phyloP scores from a whole-genome alignment of 1,140 invertebrate species.

The Apis dorsata region DNA sequence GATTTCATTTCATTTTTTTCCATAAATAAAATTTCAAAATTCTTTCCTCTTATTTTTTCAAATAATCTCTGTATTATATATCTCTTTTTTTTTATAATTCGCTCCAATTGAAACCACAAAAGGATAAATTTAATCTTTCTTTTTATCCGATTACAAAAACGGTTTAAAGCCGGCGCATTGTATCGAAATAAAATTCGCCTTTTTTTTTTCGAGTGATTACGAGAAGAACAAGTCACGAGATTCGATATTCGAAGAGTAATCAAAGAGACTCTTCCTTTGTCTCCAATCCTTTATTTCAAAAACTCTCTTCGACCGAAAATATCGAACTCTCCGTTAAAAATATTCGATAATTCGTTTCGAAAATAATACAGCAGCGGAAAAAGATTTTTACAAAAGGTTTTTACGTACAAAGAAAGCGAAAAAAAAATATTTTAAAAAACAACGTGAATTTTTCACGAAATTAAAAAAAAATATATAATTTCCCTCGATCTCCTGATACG shows the following conservation, averaged over 20 bases:
- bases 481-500: too few relatives aligned
- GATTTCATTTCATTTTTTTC: neutral
- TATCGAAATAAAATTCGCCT: neutral
- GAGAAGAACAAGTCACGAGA: neutral
- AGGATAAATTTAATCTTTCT: neutral
- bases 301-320: neutral
- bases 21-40: neutral
- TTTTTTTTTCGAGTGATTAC: constrained; percentile 2
- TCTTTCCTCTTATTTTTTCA: neutral
- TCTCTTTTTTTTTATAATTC: neutral
- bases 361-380: too few relatives aligned
- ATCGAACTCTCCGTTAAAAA: too few relatives aligned
- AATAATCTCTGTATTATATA: neutral
- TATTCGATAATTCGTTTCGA: too few relatives aligned
- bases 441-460: too few relatives aligned
- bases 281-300: too few relatives aligned
- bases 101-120: neutral
- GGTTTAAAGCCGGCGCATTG: neutral
- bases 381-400: too few relatives aligned
- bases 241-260: neutral
- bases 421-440: too few relatives aligned
- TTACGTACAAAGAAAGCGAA: too few relatives aligned
- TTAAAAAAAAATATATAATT: too few relatives aligned
- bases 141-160: neutral
- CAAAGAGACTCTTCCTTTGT: too few relatives aligned